These are phyloP conservation scores for Liopterus haemorrhoidalis DNA, from an alignment of 2,888 invertebrate genomes.

Conservation along the genomic window DNA sequence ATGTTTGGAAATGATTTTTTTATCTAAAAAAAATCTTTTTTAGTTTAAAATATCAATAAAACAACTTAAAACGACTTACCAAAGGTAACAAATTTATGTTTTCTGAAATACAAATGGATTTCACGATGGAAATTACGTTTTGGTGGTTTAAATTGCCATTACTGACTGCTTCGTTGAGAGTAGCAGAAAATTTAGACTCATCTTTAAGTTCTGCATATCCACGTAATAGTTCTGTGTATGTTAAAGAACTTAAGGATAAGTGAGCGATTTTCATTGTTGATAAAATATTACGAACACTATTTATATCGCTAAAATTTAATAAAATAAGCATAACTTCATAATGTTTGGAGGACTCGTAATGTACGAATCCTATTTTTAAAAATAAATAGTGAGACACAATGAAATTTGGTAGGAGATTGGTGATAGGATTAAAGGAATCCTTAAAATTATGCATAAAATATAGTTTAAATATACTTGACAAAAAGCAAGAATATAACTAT, in stretches of 20 bases:
- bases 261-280: constrained; percentile 55
- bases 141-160: constrained; percentile 13
- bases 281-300: constrained; percentile 49
- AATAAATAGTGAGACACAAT: too few species aligned
- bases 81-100: constrained; percentile 14
- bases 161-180: constrained; percentile 40
- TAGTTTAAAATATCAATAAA: constrained; percentile 29
- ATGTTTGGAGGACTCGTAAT: constrained; percentile 1
- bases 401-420: too few species aligned
- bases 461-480: too few species aligned
- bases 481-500: too few species aligned
- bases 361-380: too few species aligned
- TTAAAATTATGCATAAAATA: too few species aligned
- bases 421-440: too few species aligned
- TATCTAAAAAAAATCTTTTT: constrained; percentile 36
- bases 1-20: constrained; percentile 24
- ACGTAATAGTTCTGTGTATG: constrained; percentile 49
- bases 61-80: constrained; percentile 10
- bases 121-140: constrained; percentile 14
- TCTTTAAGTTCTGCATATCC: constrained; percentile 50
- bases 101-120: constrained; percentile 15
- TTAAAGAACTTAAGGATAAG: constrained; percentile 47
- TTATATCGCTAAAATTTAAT: constrained; percentile 39
- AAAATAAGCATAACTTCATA: constrained; percentile 5
- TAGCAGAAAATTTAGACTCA: constrained; percentile 39